Percentiles rank a stretch among this genome's conserved stretches.
phyloP scores from a whole-genome alignment of 2,888 invertebrate species.

The Ctenicera cuprea region DNA sequence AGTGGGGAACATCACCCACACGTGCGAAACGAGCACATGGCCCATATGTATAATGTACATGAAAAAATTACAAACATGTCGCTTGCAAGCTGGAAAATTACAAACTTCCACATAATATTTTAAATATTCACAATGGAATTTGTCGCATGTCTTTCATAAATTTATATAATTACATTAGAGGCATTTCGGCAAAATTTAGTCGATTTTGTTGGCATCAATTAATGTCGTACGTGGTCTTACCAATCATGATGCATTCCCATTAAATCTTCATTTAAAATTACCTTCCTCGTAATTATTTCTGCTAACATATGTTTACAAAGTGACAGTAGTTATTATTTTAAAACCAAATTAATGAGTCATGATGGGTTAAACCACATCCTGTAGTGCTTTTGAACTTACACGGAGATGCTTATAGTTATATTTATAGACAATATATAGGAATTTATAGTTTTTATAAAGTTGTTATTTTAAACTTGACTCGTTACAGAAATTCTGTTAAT shows the following conservation, averaged over 20 bases:
- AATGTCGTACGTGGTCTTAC: too few relatives aligned
- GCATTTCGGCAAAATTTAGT: too few relatives aligned
- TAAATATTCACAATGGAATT: too few relatives aligned
- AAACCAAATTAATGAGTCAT: slow-evolving; percentile 31
- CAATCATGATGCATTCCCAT: too few relatives aligned
- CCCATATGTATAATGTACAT: background rate
- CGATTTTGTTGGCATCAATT: too few relatives aligned
- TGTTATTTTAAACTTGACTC: too few relatives aligned
- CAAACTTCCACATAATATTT: too few relatives aligned
- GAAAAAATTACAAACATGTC: background rate
- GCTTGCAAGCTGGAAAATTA: too few relatives aligned
- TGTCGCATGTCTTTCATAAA: too few relatives aligned
- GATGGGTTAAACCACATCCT: slow-evolving; percentile 28
- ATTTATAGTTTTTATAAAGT: background rate
- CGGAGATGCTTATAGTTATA: background rate
- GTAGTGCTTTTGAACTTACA: slow-evolving; percentile 14
- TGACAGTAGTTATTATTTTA: slow-evolving; percentile 21
- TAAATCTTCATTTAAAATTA: too few relatives aligned
- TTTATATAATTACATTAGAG: too few relatives aligned
- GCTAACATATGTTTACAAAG: slow-evolving; percentile 6
- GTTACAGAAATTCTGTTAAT: too few relatives aligned
- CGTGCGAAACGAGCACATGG: slow-evolving; percentile 12
- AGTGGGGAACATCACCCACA: background rate
- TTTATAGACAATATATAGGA: slow-evolving; percentile 3
- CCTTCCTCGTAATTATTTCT: slow-evolving; percentile 21